Evolutionary conservation across 1,140 invertebrate species (phyloP).

Genomic region (Pteromalus puparum): DNA sequence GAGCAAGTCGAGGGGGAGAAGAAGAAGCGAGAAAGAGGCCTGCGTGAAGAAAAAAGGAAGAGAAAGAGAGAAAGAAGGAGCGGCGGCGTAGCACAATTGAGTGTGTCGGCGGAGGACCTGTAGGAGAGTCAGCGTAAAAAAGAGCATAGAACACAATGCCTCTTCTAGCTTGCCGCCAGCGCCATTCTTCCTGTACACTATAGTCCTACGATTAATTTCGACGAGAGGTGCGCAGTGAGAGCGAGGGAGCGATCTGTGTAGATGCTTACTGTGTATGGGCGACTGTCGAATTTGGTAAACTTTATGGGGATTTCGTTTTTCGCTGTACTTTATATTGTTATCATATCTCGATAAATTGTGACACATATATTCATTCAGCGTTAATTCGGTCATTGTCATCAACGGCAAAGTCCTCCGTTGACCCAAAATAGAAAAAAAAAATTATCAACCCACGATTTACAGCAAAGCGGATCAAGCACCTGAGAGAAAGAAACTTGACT

Average conservation of each 20-base stretch:
- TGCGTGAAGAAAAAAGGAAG: constrained; percentile 57
- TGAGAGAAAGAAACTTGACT: not conserved
- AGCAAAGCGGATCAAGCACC: not conserved
- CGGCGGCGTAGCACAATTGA: constrained; percentile 56
- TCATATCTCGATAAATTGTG: no score
- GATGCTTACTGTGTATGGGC: no score
- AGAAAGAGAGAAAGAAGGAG: constrained; percentile 57
- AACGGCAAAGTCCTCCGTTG: no score
- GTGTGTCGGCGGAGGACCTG: constrained; percentile 59
- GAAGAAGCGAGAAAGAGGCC: constrained; percentile 27
- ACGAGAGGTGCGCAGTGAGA: not conserved
- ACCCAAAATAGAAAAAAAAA: no score
- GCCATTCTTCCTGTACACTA: constrained; percentile 48
- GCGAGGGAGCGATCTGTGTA: no score
- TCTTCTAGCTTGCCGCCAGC: constrained; percentile 48
- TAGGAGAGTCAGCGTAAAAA: constrained; percentile 48
- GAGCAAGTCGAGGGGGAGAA: constrained; percentile 41
- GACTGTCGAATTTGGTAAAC: no score
- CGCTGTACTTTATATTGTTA: no score
- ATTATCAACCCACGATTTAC: not conserved
- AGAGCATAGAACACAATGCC: constrained; percentile 56
- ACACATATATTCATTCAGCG: no score
- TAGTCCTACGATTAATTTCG: constrained; percentile 41
- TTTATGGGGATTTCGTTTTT: no score
- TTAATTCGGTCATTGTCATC: no score